Percentiles rank a stretch among this genome's conserved stretches.
Conservation (phyloP, 2,888 invertebrate species). For the Ectemnius lituratus region DNA sequence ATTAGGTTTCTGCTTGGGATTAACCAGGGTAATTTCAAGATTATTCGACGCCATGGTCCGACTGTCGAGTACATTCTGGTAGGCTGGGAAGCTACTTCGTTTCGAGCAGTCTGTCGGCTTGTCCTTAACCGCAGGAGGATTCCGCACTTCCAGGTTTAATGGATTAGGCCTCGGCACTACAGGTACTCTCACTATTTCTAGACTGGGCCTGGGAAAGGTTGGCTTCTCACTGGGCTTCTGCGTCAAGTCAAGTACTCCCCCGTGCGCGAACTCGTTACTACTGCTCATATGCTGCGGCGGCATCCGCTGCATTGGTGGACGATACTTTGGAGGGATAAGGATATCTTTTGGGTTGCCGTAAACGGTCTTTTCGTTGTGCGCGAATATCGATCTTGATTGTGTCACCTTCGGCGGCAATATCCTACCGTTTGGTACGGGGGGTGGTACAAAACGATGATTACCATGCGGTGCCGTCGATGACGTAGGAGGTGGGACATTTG, state of each 20-base stretch:
- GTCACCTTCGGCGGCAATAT: slow-evolving; percentile 80
- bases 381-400: slow-evolving; percentile 84
- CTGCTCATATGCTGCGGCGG: slow-evolving; percentile 60
- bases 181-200: slow-evolving; percentile 82
- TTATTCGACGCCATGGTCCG: slow-evolving; percentile 82
- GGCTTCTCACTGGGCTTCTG: slow-evolving; percentile 78
- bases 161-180: slow-evolving; percentile 76
- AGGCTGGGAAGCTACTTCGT: slow-evolving; percentile 60
- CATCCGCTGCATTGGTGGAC: slow-evolving; percentile 56
- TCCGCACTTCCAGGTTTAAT: slow-evolving; percentile 79
- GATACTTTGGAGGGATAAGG: slow-evolving; percentile 80
- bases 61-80: slow-evolving; percentile 77
- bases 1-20: slow-evolving; percentile 72
- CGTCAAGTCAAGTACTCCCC: slow-evolving; percentile 83
- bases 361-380: slow-evolving; percentile 82
- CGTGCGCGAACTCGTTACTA: slow-evolving; percentile 65
- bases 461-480: slow-evolving; percentile 39
- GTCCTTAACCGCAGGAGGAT: slow-evolving; percentile 55
- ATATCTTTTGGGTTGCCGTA: slow-evolving; percentile 87
- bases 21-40: slow-evolving; percentile 86
- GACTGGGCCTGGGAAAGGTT: slow-evolving; percentile 71
- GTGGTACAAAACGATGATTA: slow-evolving; percentile 67
- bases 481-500: slow-evolving; percentile 57
- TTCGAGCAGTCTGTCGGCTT: slow-evolving; percentile 62
- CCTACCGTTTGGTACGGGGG: slow-evolving; percentile 66